phyloP scores from a whole-genome alignment of 2,888 invertebrate genomes.

The Altica lythri region DNA sequence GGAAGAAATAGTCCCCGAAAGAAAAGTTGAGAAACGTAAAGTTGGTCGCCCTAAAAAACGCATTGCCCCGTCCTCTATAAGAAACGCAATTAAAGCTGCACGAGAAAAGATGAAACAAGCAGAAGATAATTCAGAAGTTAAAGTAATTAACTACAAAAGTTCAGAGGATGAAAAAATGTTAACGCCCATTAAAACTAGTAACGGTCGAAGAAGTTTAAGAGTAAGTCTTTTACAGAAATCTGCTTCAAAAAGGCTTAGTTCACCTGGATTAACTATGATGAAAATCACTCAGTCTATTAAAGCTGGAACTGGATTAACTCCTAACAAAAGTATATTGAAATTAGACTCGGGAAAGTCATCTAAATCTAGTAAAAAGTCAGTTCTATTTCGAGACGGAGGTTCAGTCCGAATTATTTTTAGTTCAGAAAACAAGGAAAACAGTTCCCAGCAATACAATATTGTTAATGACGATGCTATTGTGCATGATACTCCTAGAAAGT shows the following conservation, averaged over 20 bases:
- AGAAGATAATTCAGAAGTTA: conserved; percentile 14
- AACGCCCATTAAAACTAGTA: neutral
- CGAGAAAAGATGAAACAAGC: conserved; percentile 36
- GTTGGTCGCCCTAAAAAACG: conserved; percentile 29
- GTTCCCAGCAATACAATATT: conserved; percentile 8
- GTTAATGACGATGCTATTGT: no score
- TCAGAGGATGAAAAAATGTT: neutral
- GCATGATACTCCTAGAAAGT: no score
- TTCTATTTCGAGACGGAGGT: conserved; percentile 39
- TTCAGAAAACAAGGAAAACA: conserved; percentile 27
- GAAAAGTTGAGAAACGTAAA: conserved; percentile 32
- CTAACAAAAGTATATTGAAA: conserved; percentile 45
- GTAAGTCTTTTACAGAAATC: conserved; percentile 20
- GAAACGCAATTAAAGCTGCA: conserved; percentile 47
- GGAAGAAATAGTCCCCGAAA: conserved; percentile 58
- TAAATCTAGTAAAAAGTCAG: conserved; percentile 37
- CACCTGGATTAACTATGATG: conserved; percentile 47
- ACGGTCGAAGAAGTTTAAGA: conserved; percentile 29
- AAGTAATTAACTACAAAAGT: conserved; percentile 5
- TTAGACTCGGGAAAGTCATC: conserved; percentile 36
- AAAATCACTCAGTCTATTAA: conserved; percentile 44
- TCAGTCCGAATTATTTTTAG: neutral
- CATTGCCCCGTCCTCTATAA: conserved; percentile 37
- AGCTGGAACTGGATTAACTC: conserved; percentile 40
- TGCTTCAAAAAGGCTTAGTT: conserved; percentile 29